Base-by-base conservation (phyloP, 2,113 vertebrate genomes). In the Thomomys bottae region DNA sequence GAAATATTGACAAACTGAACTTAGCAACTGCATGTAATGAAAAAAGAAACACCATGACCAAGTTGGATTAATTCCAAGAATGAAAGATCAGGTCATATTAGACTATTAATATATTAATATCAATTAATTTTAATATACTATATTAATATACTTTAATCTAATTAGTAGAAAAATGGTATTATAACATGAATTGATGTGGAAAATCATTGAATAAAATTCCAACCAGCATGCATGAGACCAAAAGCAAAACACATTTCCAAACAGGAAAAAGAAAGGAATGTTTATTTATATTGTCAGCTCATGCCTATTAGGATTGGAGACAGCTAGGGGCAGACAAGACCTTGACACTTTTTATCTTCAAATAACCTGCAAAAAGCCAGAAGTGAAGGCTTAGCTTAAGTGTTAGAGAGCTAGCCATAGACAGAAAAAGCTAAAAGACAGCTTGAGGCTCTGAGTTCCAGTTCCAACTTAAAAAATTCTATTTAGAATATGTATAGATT, bases 1-100 rank as follows among this genome's bases (percentile, higher is more conserved):
- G 89, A 96, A 84, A 72, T 84, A 49, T 72, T 91, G 79, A 26
- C 84, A 94, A 70, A n/a, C 3, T 17, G 34, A 82, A 92, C 68
- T 38, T 34, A 71, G 59, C 23, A 89, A 45, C 30, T 91, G 49
- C 7, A 40, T 79, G 38, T 84, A 92, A 49, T 23, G 6, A 80
- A 80, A 70, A 49, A 32, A 49, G 45, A 49, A 36, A 61, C 42
- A 20, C 61, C 21, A 7, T 73, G 18, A 77, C 57, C 45, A 77
- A 81, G 63, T n/a, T 81, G 68, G 30, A 10, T 40, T 76, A 59
- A 71, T 84, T 93, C 45, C 40, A 84, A 34, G 30, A 90, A 72
- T 17, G 10, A 88, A 92, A 92, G 32, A 2, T 67, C n/a, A n/a
- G 20, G 24, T 63, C 63, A 57, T 10, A 57, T n/a, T 59, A 84